These are phyloP conservation scores for Sphaerophoria rueppellii DNA, from an alignment of 2,888 invertebrate species.

Conservation along the genomic window DNA sequence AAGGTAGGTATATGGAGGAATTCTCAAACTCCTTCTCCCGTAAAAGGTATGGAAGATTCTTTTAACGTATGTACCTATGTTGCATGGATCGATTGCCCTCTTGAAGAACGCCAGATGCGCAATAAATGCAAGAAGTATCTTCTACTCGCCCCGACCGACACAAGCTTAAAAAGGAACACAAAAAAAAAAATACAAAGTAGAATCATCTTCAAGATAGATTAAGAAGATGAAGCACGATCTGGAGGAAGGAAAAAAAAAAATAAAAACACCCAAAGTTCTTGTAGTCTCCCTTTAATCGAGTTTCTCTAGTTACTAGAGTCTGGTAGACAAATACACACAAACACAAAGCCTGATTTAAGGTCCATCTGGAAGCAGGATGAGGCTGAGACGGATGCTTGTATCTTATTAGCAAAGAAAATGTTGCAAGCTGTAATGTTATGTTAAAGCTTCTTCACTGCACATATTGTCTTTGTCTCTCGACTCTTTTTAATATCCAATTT, in stretches of 20 bases:
- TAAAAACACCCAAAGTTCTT: slow-evolving; percentile 32
- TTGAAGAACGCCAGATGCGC: slow-evolving; percentile 56
- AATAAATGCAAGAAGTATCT: slow-evolving; percentile 35
- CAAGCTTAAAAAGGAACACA: slow-evolving; percentile 1
- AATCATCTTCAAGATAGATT: slow-evolving; percentile 52
- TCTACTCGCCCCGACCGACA: not conserved
- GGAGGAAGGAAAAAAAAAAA: too few relatives aligned
- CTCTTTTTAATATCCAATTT: slow-evolving; percentile 26
- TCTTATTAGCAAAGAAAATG: slow-evolving; percentile 46
- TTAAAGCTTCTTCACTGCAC: slow-evolving; percentile 1
- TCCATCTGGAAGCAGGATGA: slow-evolving; percentile 15
- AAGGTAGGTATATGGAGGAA: not conserved
- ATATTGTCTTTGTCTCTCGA: too few relatives aligned
- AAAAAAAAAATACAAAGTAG: not conserved
- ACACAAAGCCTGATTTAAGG: not conserved
- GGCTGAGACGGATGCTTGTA: slow-evolving; percentile 33
- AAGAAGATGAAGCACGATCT: slow-evolving; percentile 69
- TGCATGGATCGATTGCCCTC: slow-evolving; percentile 23
- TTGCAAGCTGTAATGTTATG: slow-evolving; percentile 30
- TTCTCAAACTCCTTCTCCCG: not conserved
- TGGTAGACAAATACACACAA: not conserved
- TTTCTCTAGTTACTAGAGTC: not conserved
- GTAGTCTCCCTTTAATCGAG: slow-evolving; percentile 58
- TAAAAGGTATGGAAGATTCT: not conserved
- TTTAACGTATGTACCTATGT: too few relatives aligned